These are phyloP conservation scores for Synanthedon tipuliformis DNA, from an alignment of 2,888 invertebrate genomes.

Conservation along the genomic window DNA sequence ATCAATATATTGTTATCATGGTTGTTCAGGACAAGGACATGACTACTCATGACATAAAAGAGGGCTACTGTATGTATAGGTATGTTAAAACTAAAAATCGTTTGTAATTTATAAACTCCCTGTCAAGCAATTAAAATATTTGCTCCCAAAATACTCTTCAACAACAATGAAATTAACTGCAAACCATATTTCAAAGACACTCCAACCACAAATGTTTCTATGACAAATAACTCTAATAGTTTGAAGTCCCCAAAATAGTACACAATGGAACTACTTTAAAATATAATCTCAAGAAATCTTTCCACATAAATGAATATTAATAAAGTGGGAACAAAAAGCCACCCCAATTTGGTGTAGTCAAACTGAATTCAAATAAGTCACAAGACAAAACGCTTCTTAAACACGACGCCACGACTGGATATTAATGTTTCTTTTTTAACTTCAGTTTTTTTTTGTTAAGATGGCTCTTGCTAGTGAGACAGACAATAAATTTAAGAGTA, in stretches of 20 bases:
- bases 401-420: conserved; percentile 34
- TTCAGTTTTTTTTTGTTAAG: conserved; percentile 16
- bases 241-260: conserved; percentile 43
- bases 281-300: conserved; percentile 9
- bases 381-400: conserved; percentile 43
- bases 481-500: conserved; percentile 56
- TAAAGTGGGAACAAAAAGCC: conserved; percentile 8
- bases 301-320: conserved; percentile 30
- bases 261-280: conserved; percentile 15
- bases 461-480: conserved; percentile 23
- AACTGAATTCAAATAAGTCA: conserved; percentile 29
- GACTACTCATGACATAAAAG: too few species aligned
- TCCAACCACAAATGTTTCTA: conserved; percentile 35
- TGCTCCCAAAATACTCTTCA: conserved; percentile 7
- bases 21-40: too few species aligned
- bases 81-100: neutral
- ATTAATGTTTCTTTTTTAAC: conserved; percentile 45
- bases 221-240: conserved; percentile 31
- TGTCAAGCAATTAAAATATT: conserved; percentile 14
- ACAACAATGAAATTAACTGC: conserved; percentile 27
- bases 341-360: conserved; percentile 18
- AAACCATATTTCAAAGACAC: conserved; percentile 38
- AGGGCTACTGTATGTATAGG: too few species aligned
- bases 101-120: neutral
- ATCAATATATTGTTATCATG: too few species aligned